Base-by-base conservation (phyloP, 2,113 vertebrate species). In the Paedocypris sp. region DNA sequence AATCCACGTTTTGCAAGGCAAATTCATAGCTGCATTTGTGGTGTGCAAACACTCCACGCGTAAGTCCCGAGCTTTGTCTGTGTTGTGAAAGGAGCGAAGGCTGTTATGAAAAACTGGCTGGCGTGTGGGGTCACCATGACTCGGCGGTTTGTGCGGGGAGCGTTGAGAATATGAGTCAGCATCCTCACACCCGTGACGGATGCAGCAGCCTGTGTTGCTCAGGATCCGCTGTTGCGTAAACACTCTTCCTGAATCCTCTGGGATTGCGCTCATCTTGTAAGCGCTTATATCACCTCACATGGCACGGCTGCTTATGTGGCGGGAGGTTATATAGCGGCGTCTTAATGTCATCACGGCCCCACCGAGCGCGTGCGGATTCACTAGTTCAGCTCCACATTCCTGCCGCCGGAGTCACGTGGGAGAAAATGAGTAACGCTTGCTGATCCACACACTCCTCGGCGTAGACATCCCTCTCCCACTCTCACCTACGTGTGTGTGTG, bases 151-250 rank as follows among this genome's bases (percentile, higher is more conserved):
- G 16, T 28, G 33, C 13, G 23, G 23, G 10, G 15, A 16, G 47
- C 38, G 38, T 42, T 32, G 4, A 52, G 23, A 62, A 42, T n/a
- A 23, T 52, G 60, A 62, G 48, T 52, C 60, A 62, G 60, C 60
- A 43, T 39, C 38, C 12, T 58, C 53, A 6, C 25, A 4, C 22
- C 41, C 23, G 22, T 57, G 51, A 28, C 51, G 29, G 15, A 26
- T 32, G 53, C 16, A 11, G 6, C 35, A n/a, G n/a, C n/a, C n/a
- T n/a, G n/a, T n/a, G n/a, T n/a, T n/a, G n/a, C n/a, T n/a, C n/a
- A n/a, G n/a, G n/a, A n/a, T n/a, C 41, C 26, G 5, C 29, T 29
- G 38, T 57, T 57, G 39, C 39, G 13, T 57, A 57, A 43, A 43
- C 15, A 51, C 12, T n/a, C 26, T 20, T 10, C 6, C 31, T 16